Percentiles rank a stretch among this genome's conserved stretches.
phyloP scores from a whole-genome alignment of 2,888 invertebrate genomes.

The Tanytarsus gracilentus region DNA sequence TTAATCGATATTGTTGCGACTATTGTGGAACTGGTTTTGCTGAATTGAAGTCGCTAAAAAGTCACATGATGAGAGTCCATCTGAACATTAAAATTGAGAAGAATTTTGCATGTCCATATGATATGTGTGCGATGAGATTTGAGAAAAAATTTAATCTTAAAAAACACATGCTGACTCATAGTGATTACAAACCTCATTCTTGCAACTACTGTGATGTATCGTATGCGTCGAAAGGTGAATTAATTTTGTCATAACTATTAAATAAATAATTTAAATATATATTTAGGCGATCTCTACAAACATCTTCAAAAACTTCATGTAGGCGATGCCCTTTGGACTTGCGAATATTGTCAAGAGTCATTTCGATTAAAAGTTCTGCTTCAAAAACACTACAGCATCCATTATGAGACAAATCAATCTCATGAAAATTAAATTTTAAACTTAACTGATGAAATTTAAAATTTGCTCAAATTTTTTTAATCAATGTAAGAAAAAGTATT shows the following conservation, averaged over 20 bases:
- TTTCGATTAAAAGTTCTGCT: neutral
- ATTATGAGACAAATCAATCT: too few species aligned
- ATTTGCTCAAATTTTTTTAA: too few species aligned
- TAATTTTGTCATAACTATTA: neutral
- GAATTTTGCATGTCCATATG: conserved; percentile 40
- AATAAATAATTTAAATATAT: neutral
- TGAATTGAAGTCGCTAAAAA: neutral
- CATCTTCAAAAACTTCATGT: neutral
- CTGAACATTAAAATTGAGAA: conserved; percentile 32
- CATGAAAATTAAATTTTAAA: too few species aligned
- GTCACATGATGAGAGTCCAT: neutral
- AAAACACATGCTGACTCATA: conserved; percentile 47
- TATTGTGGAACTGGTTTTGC: neutral
- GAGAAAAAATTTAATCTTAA: conserved; percentile 44
- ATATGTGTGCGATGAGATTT: conserved; percentile 46
- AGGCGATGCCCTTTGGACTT: neutral
- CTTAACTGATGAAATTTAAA: too few species aligned
- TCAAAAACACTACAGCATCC: neutral
- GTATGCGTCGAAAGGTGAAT: conserved; percentile 31
- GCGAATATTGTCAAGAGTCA: neutral
- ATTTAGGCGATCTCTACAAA: neutral
- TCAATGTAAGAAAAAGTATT: too few species aligned
- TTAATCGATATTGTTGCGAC: neutral
- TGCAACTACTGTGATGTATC: conserved; percentile 45
- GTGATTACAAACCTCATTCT: conserved; percentile 40